A percentile compares a stretch with the other conserved stretches of the same genome.
These are phyloP conservation scores for Crypturellus tataupa DNA, from an alignment of 2,797 vertebrate species.

Conservation along the genomic window DNA sequence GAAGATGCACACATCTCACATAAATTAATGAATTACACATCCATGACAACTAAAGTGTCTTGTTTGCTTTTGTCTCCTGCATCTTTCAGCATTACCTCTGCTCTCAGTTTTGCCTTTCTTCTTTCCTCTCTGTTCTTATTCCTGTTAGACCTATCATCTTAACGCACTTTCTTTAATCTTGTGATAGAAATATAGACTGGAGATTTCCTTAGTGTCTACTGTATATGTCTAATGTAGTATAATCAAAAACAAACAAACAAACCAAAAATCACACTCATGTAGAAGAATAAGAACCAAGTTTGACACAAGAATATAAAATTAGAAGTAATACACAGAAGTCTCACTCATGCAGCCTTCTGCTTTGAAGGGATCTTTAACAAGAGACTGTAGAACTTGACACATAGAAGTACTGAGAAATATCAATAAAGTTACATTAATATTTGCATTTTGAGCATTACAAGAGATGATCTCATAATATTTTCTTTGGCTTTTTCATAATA, in stretches of 20 bases:
- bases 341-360: rapidly evolving
- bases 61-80: background rate
- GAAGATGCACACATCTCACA: background rate
- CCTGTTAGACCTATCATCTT: background rate
- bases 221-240: background rate
- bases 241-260: background rate
- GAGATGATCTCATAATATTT: background rate
- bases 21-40: background rate
- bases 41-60: background rate
- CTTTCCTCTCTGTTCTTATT: background rate
- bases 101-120: background rate
- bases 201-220: background rate
- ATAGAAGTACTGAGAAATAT: background rate
- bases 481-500: slow-evolving; percentile 5
- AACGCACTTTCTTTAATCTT: background rate
- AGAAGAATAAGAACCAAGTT: background rate
- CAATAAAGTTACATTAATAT: background rate
- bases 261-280: too few relatives aligned
- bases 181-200: background rate
- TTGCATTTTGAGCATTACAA: slow-evolving; percentile 9
- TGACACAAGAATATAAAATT: background rate
- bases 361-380: background rate
- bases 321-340: background rate
- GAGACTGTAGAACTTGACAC: background rate
- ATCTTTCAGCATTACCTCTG: background rate